Conservation (phyloP, 2,888 invertebrate genomes). For the Trichogramma evanescens region DNA sequence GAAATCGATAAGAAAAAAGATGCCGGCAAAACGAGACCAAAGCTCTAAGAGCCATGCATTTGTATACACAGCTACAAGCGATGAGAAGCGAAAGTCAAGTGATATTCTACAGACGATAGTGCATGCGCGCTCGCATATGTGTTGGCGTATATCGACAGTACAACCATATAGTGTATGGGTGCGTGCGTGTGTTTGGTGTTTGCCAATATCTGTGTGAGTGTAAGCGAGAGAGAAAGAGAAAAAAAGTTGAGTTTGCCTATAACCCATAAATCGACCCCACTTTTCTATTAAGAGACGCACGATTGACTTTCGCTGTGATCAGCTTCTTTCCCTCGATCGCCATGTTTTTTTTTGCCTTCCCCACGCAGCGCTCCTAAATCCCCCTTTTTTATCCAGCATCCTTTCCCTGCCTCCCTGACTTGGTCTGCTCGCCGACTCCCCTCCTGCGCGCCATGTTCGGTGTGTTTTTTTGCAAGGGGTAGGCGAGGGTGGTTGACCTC, state of each 20-base stretch:
- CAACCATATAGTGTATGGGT: background rate
- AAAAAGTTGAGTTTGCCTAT: conserved; percentile 42
- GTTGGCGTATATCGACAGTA: background rate
- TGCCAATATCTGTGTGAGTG: too few relatives aligned
- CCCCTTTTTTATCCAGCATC: background rate
- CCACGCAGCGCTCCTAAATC: conserved; percentile 12
- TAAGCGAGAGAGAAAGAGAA: conserved; percentile 13
- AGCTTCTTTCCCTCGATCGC: conserved; percentile 34
- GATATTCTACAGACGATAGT: conserved; percentile 2
- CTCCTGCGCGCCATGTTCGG: background rate
- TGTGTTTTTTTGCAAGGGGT: too few relatives aligned
- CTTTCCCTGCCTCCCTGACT: background rate
- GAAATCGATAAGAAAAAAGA: too few relatives aligned
- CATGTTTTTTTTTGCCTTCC: conserved; percentile 20
- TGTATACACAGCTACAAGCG: conserved; percentile 12
- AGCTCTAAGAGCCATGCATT: too few relatives aligned
- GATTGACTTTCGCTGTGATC: conserved; percentile 44
- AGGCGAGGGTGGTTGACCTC: too few relatives aligned
- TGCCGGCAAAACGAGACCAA: too few relatives aligned
- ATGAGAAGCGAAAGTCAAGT: conserved; percentile 14
- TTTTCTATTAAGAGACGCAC: conserved; percentile 47
- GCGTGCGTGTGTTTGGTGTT: too few relatives aligned
- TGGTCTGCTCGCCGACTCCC: background rate
- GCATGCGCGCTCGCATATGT: background rate
- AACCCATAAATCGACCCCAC: conserved; percentile 47